phyloP scores from a whole-genome alignment of 53 echinoderm and acorn worm genomes.

The Actinopyga echinites region DNA sequence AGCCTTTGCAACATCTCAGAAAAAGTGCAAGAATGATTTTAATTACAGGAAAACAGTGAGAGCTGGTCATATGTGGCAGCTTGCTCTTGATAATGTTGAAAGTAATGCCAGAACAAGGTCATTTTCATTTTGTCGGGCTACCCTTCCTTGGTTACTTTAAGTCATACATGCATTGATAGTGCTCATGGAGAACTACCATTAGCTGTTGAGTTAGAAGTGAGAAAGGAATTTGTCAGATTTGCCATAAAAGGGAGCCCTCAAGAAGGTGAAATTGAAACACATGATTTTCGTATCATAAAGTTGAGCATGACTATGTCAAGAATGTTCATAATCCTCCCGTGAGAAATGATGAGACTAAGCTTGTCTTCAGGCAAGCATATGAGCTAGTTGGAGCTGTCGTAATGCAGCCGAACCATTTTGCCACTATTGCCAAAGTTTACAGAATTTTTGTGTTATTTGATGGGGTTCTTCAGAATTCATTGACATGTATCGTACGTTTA shows the following conservation, averaged over 20 bases:
- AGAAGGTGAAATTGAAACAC: slow-evolving; percentile 5
- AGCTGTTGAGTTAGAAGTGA: neutral
- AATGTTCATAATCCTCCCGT: neutral
- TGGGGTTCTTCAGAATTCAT: neutral
- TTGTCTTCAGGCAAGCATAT: neutral
- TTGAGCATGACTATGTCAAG: slow-evolving; percentile 6
- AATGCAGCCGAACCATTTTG: slow-evolving; percentile 2
- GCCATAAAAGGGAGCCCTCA: neutral
- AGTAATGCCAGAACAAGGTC: neutral
- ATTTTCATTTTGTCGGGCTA: neutral
- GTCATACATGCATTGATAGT: neutral
- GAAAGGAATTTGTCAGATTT: neutral
- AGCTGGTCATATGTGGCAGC: neutral
- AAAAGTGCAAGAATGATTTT: neutral
- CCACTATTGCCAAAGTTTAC: neutral
- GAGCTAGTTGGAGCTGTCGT: neutral
- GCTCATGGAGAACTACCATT: neutral
- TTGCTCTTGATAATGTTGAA: neutral
- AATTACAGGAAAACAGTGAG: neutral
- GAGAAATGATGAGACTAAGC: neutral
- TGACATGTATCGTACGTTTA: neutral
- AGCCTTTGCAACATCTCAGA: neutral
- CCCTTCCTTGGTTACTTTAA: neutral
- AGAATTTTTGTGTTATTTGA: neutral
- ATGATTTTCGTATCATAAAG: neutral